Evolutionary conservation across 2,797 vertebrate species (phyloP).

Genomic region (Artibeus jamaicensis): DNA sequence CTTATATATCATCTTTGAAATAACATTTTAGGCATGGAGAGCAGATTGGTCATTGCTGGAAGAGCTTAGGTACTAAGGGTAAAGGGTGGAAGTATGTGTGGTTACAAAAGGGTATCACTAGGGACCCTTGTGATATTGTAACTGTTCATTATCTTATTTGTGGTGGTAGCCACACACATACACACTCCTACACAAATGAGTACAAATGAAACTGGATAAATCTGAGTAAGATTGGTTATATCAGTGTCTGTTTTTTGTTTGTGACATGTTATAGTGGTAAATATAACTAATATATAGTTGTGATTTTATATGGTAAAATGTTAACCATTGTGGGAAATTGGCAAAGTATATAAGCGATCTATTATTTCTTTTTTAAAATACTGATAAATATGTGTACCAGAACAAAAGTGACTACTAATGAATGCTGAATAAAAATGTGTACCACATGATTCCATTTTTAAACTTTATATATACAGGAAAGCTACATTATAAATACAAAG

Average conservation of each 20-base stretch:
- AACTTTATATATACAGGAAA: constrained; percentile 81
- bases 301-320: not conserved
- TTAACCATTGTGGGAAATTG: not conserved
- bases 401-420: constrained; percentile 76
- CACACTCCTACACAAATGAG: not conserved
- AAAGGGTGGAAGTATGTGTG: not conserved
- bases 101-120: not conserved
- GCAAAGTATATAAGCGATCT: not conserved
- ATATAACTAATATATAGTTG: not conserved
- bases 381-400: constrained; percentile 69
- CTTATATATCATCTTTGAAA: not conserved
- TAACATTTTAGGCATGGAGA: not conserved
- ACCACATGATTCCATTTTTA: constrained; percentile 76
- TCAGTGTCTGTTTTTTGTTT: not conserved
- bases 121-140: not conserved
- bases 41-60: not conserved
- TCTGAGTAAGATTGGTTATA: not conserved
- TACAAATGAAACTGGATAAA: not conserved
- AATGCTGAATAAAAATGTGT: constrained; percentile 75
- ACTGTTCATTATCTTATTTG: not conserved
- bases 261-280: not conserved
- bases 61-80: not conserved
- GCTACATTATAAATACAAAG: constrained; percentile 80
- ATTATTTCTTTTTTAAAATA: not conserved
- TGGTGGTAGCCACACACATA: too few relatives aligned